These are phyloP conservation scores for Haliclona indistincta DNA, from an alignment of 37 sponge, comb jelly and placozoan genomes.

Conservation along the genomic window DNA sequence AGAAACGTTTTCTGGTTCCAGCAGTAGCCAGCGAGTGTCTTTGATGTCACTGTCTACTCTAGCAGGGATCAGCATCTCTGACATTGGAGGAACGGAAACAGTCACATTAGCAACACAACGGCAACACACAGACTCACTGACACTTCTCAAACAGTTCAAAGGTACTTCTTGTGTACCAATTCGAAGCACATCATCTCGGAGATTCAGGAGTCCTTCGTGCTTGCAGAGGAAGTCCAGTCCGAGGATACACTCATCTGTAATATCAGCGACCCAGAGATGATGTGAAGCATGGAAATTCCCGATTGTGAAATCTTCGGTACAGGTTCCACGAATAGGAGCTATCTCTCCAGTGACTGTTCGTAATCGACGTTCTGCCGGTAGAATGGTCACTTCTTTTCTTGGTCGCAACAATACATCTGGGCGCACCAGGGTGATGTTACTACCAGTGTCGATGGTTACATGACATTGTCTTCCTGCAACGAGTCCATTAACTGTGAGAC, in stretches of 20 bases:
- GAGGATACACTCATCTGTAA: slow-evolving; percentile 22
- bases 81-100: not conserved
- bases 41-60: not conserved
- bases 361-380: too few relatives aligned
- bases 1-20: too few relatives aligned
- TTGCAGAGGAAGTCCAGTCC: slow-evolving; percentile 33
- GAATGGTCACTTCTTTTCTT: too few relatives aligned
- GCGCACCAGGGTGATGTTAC: too few relatives aligned
- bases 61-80: not conserved
- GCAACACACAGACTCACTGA: not conserved
- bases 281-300: not conserved
- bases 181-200: slow-evolving; percentile 13
- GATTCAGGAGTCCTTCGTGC: slow-evolving; percentile 15
- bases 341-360: slow-evolving; percentile 33
- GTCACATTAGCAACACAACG: not conserved
- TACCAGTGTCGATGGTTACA: too few relatives aligned
- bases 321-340: slow-evolving; percentile 12
- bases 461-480: too few relatives aligned
- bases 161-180: slow-evolving; percentile 3
- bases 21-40: too few relatives aligned
- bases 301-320: slow-evolving; percentile 1
- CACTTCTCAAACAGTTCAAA: not conserved
- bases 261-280: slow-evolving; percentile 32
- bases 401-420: too few relatives aligned
- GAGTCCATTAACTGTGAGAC: too few relatives aligned